Base-by-base conservation (phyloP, 2,797 vertebrate genomes). In the Danio kyathit region DNA sequence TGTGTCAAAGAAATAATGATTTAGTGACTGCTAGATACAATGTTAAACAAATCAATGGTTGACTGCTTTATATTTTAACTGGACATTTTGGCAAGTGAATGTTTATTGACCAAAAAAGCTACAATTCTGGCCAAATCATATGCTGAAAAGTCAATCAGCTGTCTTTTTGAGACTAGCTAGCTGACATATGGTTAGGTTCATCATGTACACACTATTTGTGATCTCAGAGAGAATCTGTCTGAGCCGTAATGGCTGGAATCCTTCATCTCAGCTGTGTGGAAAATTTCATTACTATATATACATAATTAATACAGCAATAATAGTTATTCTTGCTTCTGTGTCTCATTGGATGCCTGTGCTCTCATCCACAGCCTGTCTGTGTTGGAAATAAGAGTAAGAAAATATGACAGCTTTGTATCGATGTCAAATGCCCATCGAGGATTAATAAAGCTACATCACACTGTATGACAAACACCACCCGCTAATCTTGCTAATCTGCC, bases 261-360 rank as follows among this genome's bases (percentile, higher is more conserved):
- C 48, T 82, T 86, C 85, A 80, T 78, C 80, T 82, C 76, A 74
- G 77, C 69, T 75, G 46, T 75, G 57, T 70, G 73, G 77, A 82
- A 86, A 78, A 82, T 86, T 80, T 79, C 70, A 75, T 84, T 82
- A 73, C 74, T 60, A 71, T 57, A 67, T 61, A 75, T 86, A 73
- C 70, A 84, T 86, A 77, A 84, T 86, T 86, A 84, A 86, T 82
- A 29, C 69, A 73, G 74, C 74, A 82, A 81, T 84, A 86, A 86
- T 84, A 76, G 84, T 86, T 86, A 84, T 81, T 83, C 61, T 81
- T 82, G 80, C 69, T 78, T 74, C 44, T 2, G 17, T 67, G 46
- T 81, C 49, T 78, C 65, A 80, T 54, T 84, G 69, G 77, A 17
- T 69, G 38, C 12, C 63, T 44, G 40, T 57, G 65, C 46, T 56